A percentile compares a stretch with the other conserved stretches of the same genome.
Conservation (phyloP, 1,140 invertebrate species). For the Cherax quadricarinatus region DNA sequence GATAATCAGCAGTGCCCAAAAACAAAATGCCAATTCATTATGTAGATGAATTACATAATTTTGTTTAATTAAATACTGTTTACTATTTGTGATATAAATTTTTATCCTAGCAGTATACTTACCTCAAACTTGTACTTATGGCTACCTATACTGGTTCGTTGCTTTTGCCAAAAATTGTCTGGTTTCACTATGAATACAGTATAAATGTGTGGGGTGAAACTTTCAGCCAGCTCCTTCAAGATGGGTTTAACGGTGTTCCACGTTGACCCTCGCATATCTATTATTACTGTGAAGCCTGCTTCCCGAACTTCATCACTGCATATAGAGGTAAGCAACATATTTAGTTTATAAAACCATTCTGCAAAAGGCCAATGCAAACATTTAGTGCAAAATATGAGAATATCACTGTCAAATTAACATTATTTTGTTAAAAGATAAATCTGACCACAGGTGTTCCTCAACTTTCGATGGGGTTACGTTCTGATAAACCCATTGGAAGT, state of each 20-base stretch:
- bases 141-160: slow-evolving; percentile 95
- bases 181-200: slow-evolving; percentile 97
- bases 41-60: too few relatives aligned
- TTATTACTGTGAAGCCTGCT: slow-evolving; percentile 93
- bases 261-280: slow-evolving; percentile 96
- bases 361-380: not conserved
- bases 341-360: not conserved
- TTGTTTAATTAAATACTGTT: too few relatives aligned
- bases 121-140: slow-evolving; percentile 99
- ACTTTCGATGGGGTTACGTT: too few relatives aligned
- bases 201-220: slow-evolving; percentile 92
- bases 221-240: slow-evolving; percentile 96
- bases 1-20: too few relatives aligned
- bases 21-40: not conserved
- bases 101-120: slow-evolving; percentile 74
- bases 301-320: slow-evolving; percentile 92
- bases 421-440: too few relatives aligned
- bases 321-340: slow-evolving; percentile 75
- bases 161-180: slow-evolving; percentile 99
- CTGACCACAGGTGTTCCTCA: too few relatives aligned
- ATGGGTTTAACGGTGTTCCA: slow-evolving; percentile 98
- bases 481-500: too few relatives aligned
- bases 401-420: not conserved
- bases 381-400: not conserved
- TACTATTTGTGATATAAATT: too few relatives aligned